These are phyloP conservation scores for Telenomus remus DNA, from an alignment of 1,140 invertebrate genomes.

Conservation along the genomic window DNA sequence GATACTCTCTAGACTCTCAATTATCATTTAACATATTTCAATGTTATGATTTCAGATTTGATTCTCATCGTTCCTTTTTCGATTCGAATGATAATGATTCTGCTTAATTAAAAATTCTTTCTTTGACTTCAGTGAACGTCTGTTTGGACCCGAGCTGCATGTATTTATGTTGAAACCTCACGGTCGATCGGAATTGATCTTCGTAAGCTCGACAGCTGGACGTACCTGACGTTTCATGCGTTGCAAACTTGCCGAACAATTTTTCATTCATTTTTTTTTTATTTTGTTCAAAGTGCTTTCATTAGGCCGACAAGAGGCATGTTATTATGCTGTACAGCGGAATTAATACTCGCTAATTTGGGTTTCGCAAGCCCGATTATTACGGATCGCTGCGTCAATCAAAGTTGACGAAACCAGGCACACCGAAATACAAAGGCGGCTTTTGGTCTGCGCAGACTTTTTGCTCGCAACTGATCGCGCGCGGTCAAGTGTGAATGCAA, in stretches of 20 bases:
- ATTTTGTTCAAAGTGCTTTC: background rate
- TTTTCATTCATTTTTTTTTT: no score
- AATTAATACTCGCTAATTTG: conserved; percentile 51
- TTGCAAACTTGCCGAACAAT: no score
- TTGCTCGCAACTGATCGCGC: conserved; percentile 56
- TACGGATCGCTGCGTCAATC: conserved; percentile 48
- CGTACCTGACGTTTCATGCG: background rate
- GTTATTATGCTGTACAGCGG: conserved; percentile 46
- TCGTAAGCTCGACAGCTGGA: conserved; percentile 2
- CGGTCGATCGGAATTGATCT: conserved; percentile 15
- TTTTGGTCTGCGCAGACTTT: conserved; percentile 28
- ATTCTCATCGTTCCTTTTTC: no score
- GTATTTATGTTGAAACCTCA: conserved; percentile 14
- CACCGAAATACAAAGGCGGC: conserved; percentile 21
- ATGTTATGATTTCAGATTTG: no score
- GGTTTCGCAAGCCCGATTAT: conserved; percentile 41
- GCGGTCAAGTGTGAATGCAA: conserved; percentile 72
- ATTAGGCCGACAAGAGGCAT: background rate
- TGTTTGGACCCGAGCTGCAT: conserved; percentile 20
- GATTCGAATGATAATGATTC: no score
- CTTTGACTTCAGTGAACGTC: conserved; percentile 15
- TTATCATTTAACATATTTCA: no score
- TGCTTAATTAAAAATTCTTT: no score
- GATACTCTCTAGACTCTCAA: conserved; percentile 1
- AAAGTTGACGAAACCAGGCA: conserved; percentile 46